Base-by-base conservation (phyloP, 2,113 vertebrate species). In the Leptobrachium leishanense region DNA sequence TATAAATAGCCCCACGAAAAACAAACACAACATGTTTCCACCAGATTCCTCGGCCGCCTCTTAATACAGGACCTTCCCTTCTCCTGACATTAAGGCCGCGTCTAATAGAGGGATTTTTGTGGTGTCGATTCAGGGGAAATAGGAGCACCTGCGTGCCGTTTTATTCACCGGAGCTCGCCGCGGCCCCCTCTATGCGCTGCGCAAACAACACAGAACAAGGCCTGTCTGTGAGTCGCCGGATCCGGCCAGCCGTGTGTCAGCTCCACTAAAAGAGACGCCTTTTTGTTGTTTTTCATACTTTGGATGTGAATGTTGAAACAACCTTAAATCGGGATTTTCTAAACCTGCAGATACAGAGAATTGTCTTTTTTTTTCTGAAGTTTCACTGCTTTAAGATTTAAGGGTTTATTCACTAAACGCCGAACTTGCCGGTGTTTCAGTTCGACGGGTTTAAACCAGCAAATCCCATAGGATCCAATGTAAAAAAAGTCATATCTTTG, bases 1-100 rank as follows among this genome's bases (percentile, higher is more conserved):
- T 79, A 79, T 79, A 79, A 79, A 79, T 79, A 79, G 77, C 13
- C 42, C 77, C 54, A 55, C 66, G 69, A 79, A 79, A 79, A 72
- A 42, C 77, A 79, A 78, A 79, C 77, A 72, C 50, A n/a, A 62
- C 46, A 66, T 42, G 31, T 71, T 71, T 72, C 77, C 77, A 66
- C 6, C 62, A n/a, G 57, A 41, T 40, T 57, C 55, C 76, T 11
- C 10, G 43, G 20, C 43, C 57, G 15, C 69, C 77, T 31, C 12
- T 10, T 10, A 63, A 64, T 20, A 73, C 57, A 72, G 68, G 43
- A 46, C 57, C 5, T 20, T 11, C 69, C 43, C 13, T 70, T 79
- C 77, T 79, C 15, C 63, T 65, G 63, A 59, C 76, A 71, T 78
- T 78, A 63, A 50, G 68, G 66, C 54, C 5, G 42, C 68, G 64